Percentiles rank a stretch among this genome's conserved stretches.
Evolutionary conservation across 2,888 invertebrate species (phyloP).

Genomic region (Catocala nupta): DNA sequence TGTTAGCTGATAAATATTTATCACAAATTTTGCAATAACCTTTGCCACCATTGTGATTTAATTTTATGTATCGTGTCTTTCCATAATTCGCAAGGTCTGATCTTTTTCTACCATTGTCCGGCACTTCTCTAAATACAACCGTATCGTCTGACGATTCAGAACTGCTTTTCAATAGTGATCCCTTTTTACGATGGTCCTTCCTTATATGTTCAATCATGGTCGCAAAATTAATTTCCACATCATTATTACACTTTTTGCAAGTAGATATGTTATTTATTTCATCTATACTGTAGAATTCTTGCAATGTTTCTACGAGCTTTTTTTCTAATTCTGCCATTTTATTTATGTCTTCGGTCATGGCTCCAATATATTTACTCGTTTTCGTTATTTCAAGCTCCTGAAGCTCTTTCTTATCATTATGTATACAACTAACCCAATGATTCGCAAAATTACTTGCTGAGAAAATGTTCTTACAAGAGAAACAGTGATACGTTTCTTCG

Average conservation of each 20-base stretch:
- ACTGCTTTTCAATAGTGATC: not conserved
- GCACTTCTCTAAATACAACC: conserved; percentile 14
- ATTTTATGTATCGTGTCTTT: conserved; percentile 60
- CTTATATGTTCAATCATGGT: conserved; percentile 51
- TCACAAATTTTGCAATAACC: conserved; percentile 69
- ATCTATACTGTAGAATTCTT: conserved; percentile 57
- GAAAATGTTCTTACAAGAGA: conserved; percentile 60
- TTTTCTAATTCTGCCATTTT: conserved; percentile 37
- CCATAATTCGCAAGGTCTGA: conserved; percentile 63
- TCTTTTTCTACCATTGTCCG: conserved; percentile 64
- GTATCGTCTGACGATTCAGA: conserved; percentile 29
- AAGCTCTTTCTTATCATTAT: conserved; percentile 14
- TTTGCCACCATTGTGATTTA: conserved; percentile 65
- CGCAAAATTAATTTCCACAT: conserved; percentile 44
- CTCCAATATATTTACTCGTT: not conserved
- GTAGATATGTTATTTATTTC: conserved; percentile 44
- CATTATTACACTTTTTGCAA: conserved; percentile 60
- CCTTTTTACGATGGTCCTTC: conserved; percentile 33
- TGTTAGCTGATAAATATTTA: conserved; percentile 57
- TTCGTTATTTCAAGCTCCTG: conserved; percentile 10
- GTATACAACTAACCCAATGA: conserved; percentile 48
- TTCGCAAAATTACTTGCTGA: conserved; percentile 28
- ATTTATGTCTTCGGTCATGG: conserved; percentile 7
- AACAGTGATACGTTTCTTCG: conserved; percentile 61
- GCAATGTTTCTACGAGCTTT: conserved; percentile 45